Evolutionary conservation across 2,113 vertebrate species (phyloP).

Genomic region (Thymallus thymallus): DNA sequence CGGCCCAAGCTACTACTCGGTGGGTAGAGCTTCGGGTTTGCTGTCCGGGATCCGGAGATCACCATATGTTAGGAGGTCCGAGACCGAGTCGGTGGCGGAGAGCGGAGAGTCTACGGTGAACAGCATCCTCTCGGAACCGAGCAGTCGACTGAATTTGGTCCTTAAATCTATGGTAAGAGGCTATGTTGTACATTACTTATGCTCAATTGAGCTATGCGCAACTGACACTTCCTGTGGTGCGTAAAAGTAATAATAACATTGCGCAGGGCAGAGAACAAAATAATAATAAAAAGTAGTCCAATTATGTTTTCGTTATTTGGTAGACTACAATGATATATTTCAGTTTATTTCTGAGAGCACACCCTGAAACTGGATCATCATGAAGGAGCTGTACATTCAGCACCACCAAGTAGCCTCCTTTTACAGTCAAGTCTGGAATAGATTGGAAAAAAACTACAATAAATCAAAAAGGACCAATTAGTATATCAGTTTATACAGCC

Average conservation of each 20-base stretch:
- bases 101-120: constrained; percentile 25
- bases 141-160: constrained; percentile 14
- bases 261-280: neutral
- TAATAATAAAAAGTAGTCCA: neutral
- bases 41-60: constrained; percentile 74
- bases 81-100: constrained; percentile 22
- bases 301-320: neutral
- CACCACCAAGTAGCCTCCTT: neutral
- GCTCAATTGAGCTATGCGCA: neutral
- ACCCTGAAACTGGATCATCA: neutral
- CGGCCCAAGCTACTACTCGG: constrained; percentile 71
- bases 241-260: neutral
- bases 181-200: neutral
- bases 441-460: neutral
- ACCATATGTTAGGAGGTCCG: constrained; percentile 58
- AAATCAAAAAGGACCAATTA: neutral
- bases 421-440: neutral
- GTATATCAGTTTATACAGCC: neutral
- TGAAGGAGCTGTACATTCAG: constrained; percentile 27
- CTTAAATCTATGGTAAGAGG: constrained; percentile 72
- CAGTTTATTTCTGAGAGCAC: neutral
- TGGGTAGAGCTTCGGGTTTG: constrained; percentile 81
- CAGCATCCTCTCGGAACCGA: constrained; percentile 14
- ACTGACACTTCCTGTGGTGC: neutral
- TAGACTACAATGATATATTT: no score